Conservation (phyloP, 2,113 vertebrate genomes). For the Saguinus imperator region DNA sequence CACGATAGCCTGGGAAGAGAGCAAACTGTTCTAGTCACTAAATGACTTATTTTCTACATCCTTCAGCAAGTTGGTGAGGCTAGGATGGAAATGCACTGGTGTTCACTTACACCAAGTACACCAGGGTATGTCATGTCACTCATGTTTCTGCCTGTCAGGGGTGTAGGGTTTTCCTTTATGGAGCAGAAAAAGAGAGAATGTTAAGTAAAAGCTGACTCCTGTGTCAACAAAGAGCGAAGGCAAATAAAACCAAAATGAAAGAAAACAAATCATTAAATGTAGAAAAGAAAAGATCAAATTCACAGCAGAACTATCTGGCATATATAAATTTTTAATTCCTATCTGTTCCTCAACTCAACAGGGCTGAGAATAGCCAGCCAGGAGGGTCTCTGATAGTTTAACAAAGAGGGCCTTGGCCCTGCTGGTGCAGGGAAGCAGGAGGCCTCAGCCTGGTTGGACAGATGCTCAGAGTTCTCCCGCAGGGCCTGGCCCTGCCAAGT, state of each 20-base stretch:
- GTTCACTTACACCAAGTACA: too few relatives aligned
- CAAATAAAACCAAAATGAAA: neutral
- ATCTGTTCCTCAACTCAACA: neutral
- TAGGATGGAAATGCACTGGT: neutral
- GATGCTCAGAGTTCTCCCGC: neutral
- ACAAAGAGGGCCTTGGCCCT: neutral
- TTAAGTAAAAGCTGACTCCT: neutral
- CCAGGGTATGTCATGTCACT: neutral
- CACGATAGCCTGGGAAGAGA: neutral
- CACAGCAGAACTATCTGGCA: neutral
- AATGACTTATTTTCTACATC: neutral
- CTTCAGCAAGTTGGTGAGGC: neutral
- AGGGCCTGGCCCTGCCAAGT: too few relatives aligned
- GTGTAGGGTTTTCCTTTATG: neutral
- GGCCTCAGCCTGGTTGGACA: neutral
- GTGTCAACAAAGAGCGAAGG: neutral
- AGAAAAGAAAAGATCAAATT: neutral
- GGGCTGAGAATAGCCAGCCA: neutral
- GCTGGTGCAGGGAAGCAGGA: neutral
- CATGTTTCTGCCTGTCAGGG: neutral
- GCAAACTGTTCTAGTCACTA: neutral
- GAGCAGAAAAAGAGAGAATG: neutral
- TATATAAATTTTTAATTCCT: neutral
- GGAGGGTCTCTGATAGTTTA: neutral
- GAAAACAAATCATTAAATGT: neutral